Evolutionary conservation across 2,888 invertebrate species (phyloP).

Genomic region (Microplitis deprimator): DNA sequence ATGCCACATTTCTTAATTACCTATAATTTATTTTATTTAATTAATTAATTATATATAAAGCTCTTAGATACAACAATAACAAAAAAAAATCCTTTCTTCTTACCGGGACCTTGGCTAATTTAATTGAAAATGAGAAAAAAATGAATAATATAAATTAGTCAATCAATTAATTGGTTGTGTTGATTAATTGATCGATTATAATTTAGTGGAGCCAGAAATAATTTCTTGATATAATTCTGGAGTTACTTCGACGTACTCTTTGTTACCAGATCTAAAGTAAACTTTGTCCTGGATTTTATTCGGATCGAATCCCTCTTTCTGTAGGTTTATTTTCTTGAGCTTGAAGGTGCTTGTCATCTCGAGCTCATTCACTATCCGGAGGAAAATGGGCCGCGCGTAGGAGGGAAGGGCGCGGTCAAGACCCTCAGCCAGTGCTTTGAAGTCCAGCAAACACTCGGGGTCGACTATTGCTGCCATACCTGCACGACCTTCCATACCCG

Average conservation of each 20-base stretch:
- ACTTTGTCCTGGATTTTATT: constrained; percentile 73
- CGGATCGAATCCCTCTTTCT: constrained; percentile 77
- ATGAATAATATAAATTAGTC: constrained; percentile 36
- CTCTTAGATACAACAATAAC: not conserved
- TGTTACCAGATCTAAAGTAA: constrained; percentile 71
- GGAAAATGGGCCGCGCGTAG: constrained; percentile 78
- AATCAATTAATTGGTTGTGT: constrained; percentile 17
- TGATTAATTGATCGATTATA: constrained; percentile 55
- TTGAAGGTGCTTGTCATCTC: constrained; percentile 81
- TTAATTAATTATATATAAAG: not conserved
- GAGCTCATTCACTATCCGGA: constrained; percentile 75
- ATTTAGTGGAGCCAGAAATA: constrained; percentile 69
- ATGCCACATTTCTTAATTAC: not conserved
- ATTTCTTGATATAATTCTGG: constrained; percentile 73
- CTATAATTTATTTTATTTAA: not conserved
- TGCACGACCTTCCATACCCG: constrained; percentile 75
- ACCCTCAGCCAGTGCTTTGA: constrained; percentile 70
- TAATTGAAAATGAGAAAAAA: constrained; percentile 42
- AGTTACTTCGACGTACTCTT: constrained; percentile 78
- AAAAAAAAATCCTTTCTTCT: constrained; percentile 31
- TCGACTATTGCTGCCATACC: constrained; percentile 80
- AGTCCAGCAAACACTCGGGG: constrained; percentile 70
- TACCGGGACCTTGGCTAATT: constrained; percentile 45
- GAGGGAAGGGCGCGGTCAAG: constrained; percentile 73
- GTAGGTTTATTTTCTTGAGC: constrained; percentile 77